These are phyloP conservation scores for Chirona hameri DNA, from an alignment of 2,888 invertebrate genomes.

Conservation along the genomic window DNA sequence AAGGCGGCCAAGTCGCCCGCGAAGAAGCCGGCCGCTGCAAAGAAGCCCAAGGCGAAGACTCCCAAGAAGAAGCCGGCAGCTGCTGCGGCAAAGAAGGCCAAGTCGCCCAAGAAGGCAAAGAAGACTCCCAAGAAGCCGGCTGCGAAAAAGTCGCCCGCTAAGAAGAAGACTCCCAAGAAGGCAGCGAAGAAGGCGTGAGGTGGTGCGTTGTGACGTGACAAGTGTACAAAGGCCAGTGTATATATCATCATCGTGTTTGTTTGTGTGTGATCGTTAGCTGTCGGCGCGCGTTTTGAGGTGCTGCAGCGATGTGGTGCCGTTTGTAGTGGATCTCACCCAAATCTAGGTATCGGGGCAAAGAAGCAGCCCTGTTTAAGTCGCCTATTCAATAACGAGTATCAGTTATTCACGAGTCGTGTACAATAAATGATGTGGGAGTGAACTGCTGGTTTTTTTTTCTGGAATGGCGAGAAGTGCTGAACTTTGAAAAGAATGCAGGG, in stretches of 20 bases:
- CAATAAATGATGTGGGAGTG: too few species aligned
- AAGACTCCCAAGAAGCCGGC: constrained; percentile 9
- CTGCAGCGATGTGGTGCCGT: too few species aligned
- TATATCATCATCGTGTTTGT: not conserved
- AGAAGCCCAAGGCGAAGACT: constrained; percentile 39
- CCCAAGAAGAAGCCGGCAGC: constrained; percentile 33
- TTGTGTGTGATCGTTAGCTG: too few species aligned
- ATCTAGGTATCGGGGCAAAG: too few species aligned
- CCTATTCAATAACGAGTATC: too few species aligned
- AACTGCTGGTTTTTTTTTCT: too few species aligned
- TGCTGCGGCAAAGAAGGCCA: constrained; percentile 37
- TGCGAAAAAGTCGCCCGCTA: not conserved
- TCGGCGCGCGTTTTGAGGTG: too few species aligned
- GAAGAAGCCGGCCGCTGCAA: constrained; percentile 42
- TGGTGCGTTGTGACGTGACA: not conserved
- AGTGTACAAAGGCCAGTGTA: constrained; percentile 4
- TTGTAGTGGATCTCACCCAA: not conserved
- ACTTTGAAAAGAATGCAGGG: too few species aligned
- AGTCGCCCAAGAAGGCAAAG: constrained; percentile 22
- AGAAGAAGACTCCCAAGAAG: constrained; percentile 2
- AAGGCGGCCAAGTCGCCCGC: constrained; percentile 36
- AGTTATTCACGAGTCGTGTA: too few species aligned
- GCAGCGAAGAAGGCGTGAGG: constrained; percentile 1
- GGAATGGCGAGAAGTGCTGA: too few species aligned
- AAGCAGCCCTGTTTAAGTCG: not conserved